Evolutionary conservation across 1,140 invertebrate genomes (phyloP), one percentile per base, ranked within the genome.

Genomic region (Listronotus oregonensis): DNA sequence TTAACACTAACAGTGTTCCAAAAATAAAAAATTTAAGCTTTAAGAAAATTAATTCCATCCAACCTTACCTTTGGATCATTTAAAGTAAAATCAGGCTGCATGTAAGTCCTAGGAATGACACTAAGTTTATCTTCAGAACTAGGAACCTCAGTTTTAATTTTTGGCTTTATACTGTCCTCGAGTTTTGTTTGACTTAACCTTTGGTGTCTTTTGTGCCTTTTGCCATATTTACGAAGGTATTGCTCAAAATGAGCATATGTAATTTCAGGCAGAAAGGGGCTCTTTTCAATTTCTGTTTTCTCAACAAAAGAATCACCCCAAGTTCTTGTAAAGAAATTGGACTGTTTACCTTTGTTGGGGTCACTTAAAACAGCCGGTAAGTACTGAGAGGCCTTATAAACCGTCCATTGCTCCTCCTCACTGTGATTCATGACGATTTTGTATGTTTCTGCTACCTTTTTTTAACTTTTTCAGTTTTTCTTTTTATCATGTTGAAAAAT

Each of bases 291-390:
- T 14, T 88, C 83, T 21, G 83, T 80, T 71, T 89, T 90, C 65
- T 97, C 95, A 7, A 96, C 85, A 81, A 98, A 98, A 61, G 86
- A 86, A 74, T 97, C 95, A 42, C 97, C 97, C 97, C 97, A 99
- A 67, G 95, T 96, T 80, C 95, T 95, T 0, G 96, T 97, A 74
- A 99, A 96, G 73, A 99, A 95, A 77, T 96, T 94, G 74, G 85
- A 89, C 77, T 92, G 92, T 80, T 94, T 95, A 56, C 93, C 90
- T 72, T 89, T 89, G 50, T 90, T 89, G 0, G 97, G 97, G 83
- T 99, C 96, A 82, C 98, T 97, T 27, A 99, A 84, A 58, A 97
- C 94, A 52, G 96, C 95, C 18, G 97, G 93, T 67, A 99, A 84
- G 81, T 99, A 99, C 81, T 97, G 95, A 17, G 91, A 87, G 27